These are phyloP conservation scores for Cuculus canorus DNA, from an alignment of 2,797 vertebrate genomes.

Conservation along the genomic window DNA sequence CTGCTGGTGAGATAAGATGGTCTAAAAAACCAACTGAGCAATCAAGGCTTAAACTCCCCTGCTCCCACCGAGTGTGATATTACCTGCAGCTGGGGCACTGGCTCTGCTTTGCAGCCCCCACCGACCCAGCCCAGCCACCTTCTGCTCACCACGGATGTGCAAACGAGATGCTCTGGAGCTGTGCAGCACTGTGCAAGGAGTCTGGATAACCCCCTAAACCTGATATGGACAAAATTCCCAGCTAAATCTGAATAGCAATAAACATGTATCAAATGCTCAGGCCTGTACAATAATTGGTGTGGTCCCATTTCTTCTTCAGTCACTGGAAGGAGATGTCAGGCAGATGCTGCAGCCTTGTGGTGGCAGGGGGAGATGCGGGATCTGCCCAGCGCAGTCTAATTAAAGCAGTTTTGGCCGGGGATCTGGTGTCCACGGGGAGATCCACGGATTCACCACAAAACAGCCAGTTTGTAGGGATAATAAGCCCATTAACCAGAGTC, in stretches of 20 bases:
- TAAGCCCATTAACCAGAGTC: rapidly evolving
- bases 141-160: not conserved
- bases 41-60: not conserved
- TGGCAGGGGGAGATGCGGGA: not conserved
- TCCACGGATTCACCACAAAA: not conserved
- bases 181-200: not conserved
- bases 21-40: not conserved
- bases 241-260: conserved; percentile 7
- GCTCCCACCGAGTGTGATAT: not conserved
- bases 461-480: not conserved
- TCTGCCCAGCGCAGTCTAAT: not conserved
- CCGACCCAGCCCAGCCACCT: not conserved
- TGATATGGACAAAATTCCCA: not conserved
- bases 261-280: not conserved
- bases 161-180: not conserved
- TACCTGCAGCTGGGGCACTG: not conserved
- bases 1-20: not conserved
- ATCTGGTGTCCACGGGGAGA: not conserved
- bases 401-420: not conserved
- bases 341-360: not conserved
- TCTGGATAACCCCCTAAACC: not conserved
- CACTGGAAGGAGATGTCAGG: not conserved
- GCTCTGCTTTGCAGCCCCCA: not conserved
- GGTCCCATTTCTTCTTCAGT: not conserved
- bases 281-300: not conserved